These are phyloP conservation scores for Malthinus flaveolus DNA, from an alignment of 2,888 invertebrate species.

Conservation along the genomic window DNA sequence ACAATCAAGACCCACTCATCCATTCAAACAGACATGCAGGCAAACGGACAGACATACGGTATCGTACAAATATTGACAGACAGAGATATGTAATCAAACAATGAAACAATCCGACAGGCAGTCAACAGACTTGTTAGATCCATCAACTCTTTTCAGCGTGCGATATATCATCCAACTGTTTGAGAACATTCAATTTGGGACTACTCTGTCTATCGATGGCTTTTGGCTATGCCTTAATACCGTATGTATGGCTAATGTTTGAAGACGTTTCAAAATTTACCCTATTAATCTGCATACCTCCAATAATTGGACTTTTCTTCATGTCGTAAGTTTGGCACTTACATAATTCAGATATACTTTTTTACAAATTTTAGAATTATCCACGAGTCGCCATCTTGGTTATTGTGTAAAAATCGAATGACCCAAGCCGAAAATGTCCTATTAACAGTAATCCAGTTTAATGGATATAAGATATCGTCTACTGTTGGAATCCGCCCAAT, in stretches of 20 bases:
- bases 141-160: constrained; percentile 47
- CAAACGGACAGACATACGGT: too few species aligned
- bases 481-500: constrained; percentile 58
- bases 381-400: constrained; percentile 56
- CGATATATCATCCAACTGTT: constrained; percentile 56
- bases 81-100: too few species aligned
- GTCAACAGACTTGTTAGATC: not conserved
- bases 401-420: constrained; percentile 53
- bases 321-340: not conserved
- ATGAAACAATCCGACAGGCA: too few species aligned
- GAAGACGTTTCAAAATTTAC: constrained; percentile 52
- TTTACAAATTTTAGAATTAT: constrained; percentile 5
- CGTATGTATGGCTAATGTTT: constrained; percentile 41
- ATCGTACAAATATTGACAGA: too few species aligned
- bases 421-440: constrained; percentile 50
- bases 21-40: too few species aligned
- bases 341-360: not conserved
- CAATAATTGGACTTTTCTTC: not conserved
- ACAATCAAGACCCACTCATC: not conserved
- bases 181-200: constrained; percentile 51
- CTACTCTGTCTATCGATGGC: not conserved
- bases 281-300: constrained; percentile 1
- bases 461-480: constrained; percentile 50
- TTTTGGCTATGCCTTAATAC: not conserved
- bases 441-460: constrained; percentile 50